phyloP scores from a whole-genome alignment of 2,113 vertebrate species.

The Atrichornis clamosus region DNA sequence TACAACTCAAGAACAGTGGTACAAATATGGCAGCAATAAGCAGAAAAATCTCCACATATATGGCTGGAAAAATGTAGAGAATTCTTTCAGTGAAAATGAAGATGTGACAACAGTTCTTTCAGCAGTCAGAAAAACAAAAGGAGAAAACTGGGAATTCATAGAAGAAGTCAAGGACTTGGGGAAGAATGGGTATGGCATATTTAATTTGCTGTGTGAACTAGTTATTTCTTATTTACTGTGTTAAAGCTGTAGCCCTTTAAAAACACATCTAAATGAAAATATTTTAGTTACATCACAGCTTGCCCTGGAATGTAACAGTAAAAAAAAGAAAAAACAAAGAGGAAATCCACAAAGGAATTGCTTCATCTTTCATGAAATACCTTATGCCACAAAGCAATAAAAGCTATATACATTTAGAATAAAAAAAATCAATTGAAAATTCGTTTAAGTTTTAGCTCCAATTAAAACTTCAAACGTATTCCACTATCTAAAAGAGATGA shows the following conservation, averaged over 20 bases:
- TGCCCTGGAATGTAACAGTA: background rate
- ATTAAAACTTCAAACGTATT: background rate
- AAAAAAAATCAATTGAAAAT: background rate
- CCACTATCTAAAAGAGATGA: background rate
- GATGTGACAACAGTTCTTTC: background rate
- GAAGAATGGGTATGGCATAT: background rate
- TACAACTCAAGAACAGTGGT: background rate
- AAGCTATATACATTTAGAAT: background rate
- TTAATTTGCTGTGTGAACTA: background rate
- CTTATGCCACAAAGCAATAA: background rate
- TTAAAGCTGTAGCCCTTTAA: background rate
- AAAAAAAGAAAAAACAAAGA: background rate
- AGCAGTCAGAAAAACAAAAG: background rate
- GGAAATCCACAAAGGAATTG: background rate
- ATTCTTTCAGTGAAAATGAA: background rate
- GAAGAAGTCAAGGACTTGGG: background rate
- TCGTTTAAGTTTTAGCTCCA: background rate
- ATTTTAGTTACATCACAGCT: background rate
- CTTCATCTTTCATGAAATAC: background rate
- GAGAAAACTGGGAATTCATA: background rate
- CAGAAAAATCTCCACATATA: background rate
- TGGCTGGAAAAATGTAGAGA: background rate
- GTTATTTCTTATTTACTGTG: background rate
- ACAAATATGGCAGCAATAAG: background rate
- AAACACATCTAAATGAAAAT: background rate